phyloP scores from a whole-genome alignment of 1,140 invertebrate species.

The Aphaenogaster ashmeadi region DNA sequence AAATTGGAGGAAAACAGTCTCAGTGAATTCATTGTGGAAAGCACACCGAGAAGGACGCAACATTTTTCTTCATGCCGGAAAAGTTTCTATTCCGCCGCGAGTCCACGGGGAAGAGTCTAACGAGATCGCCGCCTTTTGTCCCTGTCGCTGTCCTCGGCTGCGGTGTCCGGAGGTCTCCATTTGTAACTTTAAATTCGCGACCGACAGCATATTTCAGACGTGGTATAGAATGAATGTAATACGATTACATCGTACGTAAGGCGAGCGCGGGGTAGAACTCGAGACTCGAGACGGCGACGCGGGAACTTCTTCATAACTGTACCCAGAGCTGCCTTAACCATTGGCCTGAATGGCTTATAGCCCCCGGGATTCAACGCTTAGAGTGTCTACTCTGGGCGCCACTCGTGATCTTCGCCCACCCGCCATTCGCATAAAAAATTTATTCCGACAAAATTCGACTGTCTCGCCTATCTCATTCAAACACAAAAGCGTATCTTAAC shows the following conservation, averaged over 20 bases:
- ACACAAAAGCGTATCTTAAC: neutral
- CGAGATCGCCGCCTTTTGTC: conserved; percentile 48
- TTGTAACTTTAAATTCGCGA: conserved; percentile 63
- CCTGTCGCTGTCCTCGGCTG: conserved; percentile 18
- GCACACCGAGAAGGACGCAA: neutral
- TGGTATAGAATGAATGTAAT: conserved; percentile 49
- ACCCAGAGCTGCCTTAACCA: conserved; percentile 30
- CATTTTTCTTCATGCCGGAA: conserved; percentile 20
- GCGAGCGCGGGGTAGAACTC: conserved; percentile 21
- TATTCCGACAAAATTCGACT: conserved; percentile 13
- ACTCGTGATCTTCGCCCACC: neutral
- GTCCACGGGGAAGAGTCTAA: conserved; percentile 23
- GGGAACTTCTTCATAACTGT: conserved; percentile 54
- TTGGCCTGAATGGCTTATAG: conserved; percentile 47
- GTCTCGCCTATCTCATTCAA: neutral
- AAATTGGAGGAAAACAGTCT: neutral
- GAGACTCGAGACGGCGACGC: neutral
- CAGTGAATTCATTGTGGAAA: neutral
- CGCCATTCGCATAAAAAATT: neutral
- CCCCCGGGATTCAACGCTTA: conserved; percentile 45
- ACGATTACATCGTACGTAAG: conserved; percentile 48
- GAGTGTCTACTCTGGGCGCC: neutral
- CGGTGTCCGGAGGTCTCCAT: conserved; percentile 38
- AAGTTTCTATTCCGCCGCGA: conserved; percentile 34
- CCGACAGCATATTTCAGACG: conserved; percentile 57